Evolutionary conservation across 2,888 invertebrate genomes (phyloP).

Genomic region (Macrophya annulata): DNA sequence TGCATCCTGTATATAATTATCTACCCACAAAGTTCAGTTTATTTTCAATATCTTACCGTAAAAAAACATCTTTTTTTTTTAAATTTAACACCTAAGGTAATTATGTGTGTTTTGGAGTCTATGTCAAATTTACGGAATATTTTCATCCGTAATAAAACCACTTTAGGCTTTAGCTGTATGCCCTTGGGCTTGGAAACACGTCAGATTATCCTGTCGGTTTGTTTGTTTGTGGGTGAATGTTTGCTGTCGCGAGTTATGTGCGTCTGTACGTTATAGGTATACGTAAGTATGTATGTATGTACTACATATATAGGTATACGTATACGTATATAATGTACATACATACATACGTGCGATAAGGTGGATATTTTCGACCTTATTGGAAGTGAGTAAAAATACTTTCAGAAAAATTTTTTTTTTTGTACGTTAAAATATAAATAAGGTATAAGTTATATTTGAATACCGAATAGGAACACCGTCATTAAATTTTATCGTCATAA

Average conservation of each 20-base stretch:
- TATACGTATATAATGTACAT: too few relatives aligned
- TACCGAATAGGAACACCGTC: not conserved
- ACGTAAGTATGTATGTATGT: too few relatives aligned
- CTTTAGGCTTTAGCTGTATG: not conserved
- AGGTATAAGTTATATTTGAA: not conserved
- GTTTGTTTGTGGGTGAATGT: slow-evolving; percentile 3
- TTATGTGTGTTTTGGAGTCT: not conserved
- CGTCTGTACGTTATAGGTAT: not conserved
- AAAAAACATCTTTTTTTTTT: not conserved
- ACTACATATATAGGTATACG: too few relatives aligned
- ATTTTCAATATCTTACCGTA: not conserved
- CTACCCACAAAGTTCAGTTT: not conserved
- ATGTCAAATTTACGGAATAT: slow-evolving; percentile 15
- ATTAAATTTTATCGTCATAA: slow-evolving; percentile 19
- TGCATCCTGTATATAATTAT: not conserved
- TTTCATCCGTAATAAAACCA: not conserved
- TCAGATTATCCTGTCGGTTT: not conserved
- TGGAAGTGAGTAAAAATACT: not conserved
- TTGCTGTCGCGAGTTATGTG: not conserved
- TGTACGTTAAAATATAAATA: not conserved
- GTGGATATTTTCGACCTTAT: not conserved
- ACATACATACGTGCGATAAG: not conserved
- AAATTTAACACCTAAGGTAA: not conserved
- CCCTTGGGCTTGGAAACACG: slow-evolving; percentile 14
- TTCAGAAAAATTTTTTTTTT: not conserved